Evolutionary conservation across 2,113 vertebrate genomes (phyloP).

Genomic region (Gnathonemus echidnorhynchus): DNA sequence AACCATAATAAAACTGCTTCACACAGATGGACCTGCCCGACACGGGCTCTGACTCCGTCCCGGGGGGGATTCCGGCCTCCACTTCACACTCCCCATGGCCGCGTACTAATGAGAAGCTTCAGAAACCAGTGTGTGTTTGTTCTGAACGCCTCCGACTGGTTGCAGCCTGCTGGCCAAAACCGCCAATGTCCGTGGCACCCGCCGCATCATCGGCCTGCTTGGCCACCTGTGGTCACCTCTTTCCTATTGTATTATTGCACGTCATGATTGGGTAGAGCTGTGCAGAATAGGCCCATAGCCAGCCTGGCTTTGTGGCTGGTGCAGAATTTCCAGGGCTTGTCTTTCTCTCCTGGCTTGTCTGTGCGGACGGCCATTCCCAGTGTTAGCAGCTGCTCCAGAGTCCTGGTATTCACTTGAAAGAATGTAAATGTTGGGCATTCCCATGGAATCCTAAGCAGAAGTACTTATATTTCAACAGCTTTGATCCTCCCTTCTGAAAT

Average conservation of each 20-base stretch:
- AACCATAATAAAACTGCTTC: not conserved
- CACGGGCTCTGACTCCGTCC: not conserved
- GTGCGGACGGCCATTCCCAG: not conserved
- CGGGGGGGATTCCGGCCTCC: not conserved
- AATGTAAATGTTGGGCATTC: not conserved
- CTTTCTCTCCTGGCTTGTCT: not conserved
- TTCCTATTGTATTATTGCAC: not conserved
- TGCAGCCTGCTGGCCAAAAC: not conserved
- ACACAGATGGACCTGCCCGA: not conserved
- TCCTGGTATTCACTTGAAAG: not conserved
- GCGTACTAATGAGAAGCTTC: not conserved
- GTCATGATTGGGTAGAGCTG: not conserved
- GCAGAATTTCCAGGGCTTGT: not conserved
- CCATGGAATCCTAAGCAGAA: not conserved
- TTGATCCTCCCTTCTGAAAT: not conserved
- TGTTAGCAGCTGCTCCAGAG: not conserved
- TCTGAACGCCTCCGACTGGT: not conserved
- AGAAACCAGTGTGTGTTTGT: not conserved
- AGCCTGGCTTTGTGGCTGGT: not conserved
- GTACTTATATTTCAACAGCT: not conserved
- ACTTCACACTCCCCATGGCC: not conserved
- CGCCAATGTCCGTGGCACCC: not conserved
- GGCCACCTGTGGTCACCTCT: not conserved
- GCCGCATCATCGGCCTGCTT: not conserved
- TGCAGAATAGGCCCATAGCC: not conserved